A percentile compares a stretch with the other conserved stretches of the same genome.
Conservation (phyloP, 2,888 invertebrate genomes). For the Charanyca ferruginea region DNA sequence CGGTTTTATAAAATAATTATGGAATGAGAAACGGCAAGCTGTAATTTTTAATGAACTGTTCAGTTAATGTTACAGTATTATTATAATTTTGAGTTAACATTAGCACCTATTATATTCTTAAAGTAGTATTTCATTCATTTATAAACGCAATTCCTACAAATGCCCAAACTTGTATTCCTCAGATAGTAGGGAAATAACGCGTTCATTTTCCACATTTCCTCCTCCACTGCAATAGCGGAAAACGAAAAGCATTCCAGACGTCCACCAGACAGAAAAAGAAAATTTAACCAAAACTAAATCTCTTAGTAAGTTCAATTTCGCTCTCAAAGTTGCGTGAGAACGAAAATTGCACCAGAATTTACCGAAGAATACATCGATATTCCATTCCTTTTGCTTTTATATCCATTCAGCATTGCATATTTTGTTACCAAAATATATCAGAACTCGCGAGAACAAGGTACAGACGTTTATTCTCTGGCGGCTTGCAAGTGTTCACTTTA, state of each 20-base stretch:
- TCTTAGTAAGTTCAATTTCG: constrained; percentile 59
- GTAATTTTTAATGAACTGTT: too few species aligned
- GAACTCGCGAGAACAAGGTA: constrained; percentile 16
- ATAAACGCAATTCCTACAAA: constrained; percentile 6
- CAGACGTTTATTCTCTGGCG: constrained; percentile 16
- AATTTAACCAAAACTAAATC: constrained; percentile 59
- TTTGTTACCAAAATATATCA: constrained; percentile 25
- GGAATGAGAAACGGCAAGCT: too few species aligned
- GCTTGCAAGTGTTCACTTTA: constrained; percentile 29
- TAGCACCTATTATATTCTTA: too few species aligned
- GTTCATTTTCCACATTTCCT: constrained; percentile 37
- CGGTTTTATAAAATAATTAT: too few species aligned
- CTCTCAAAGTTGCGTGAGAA: constrained; percentile 52
- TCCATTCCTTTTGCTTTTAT: constrained; percentile 21
- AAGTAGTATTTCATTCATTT: too few species aligned
- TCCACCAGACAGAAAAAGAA: constrained; percentile 60
- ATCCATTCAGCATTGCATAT: constrained; percentile 38
- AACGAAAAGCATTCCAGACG: constrained; percentile 55
- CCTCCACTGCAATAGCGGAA: constrained; percentile 42
- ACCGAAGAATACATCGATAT: constrained; percentile 30
- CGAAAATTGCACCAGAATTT: constrained; percentile 52
- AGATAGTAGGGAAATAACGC: constrained; percentile 35
- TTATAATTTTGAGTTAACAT: too few species aligned
- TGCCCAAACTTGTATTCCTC: constrained; percentile 24
- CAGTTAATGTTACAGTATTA: too few species aligned